Base-by-base conservation (phyloP, 2,888 invertebrate genomes). In the Heliconius charithonia region DNA sequence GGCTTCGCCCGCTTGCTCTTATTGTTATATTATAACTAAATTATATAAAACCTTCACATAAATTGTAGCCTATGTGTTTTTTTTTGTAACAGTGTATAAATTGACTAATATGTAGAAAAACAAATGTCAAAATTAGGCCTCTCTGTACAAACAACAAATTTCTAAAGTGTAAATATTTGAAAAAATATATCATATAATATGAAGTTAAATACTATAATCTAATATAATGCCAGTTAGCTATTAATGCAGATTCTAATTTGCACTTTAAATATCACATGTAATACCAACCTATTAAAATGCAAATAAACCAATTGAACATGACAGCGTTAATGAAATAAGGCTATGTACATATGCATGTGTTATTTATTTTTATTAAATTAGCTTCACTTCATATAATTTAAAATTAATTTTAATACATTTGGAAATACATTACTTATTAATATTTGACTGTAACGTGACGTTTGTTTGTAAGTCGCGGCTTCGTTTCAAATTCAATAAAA, bases 201-300 rank as follows among this genome's bases (percentile, higher is more conserved):
- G 76, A 69, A 75, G 72, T 78, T 74, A 66, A 78, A 82, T 80
- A 78, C 79, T 81, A 67, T 63, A 69, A 59, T 73, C 76, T 79
- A 79, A 80, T 79, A 70, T 79, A 77, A 81, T 80, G 80, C 76
- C 78, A 82, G 79, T 80, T 82, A 79, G 78, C 81, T 79, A 78
- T 79, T 79, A 82, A 79, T 78, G 77, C 79, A 80, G 79, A 84
- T 81, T 83, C 82, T 83, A 83, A 84, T 83, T 85, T 81, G 83
- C 83, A 82, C 82, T 81, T 81, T 82, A 81, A 83, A 82, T 82
- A 81, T 82, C 81, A 74, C 75, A 77, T 79, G 80, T 83, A 81
- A 81, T 83, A 79, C 79, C 81, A 76, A 73, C 76, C 71, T 78
- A 82, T 82, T 81, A 83, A 81, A 82, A 82, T 83, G 79, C 79